These are phyloP conservation scores for Dendrocopos noguchii DNA, from an alignment of 2,113 vertebrate genomes.

Conservation along the genomic window DNA sequence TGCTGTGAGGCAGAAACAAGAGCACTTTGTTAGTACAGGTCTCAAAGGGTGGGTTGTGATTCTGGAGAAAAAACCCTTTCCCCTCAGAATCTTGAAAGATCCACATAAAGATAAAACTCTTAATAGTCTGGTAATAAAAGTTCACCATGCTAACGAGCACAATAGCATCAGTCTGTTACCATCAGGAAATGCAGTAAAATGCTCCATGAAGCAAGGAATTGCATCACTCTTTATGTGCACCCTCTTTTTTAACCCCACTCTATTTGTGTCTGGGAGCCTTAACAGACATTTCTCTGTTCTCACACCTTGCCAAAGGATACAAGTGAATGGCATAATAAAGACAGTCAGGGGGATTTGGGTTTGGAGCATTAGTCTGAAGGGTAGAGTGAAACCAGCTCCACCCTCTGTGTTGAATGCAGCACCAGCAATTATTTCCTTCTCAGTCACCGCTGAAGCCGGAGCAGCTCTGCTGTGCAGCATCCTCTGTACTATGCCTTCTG, in stretches of 20 bases:
- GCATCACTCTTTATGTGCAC: not conserved
- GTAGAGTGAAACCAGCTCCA: not conserved
- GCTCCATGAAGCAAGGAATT: constrained; percentile 11
- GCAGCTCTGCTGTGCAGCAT: not conserved
- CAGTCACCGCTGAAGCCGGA: not conserved
- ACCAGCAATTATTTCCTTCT: not conserved
- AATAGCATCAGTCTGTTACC: constrained; percentile 2
- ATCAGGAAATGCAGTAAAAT: constrained; percentile 12
- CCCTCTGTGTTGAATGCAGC: not conserved
- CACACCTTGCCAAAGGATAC: not conserved
- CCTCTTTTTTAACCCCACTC: not conserved
- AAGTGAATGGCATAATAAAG: not conserved
- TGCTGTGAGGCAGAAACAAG: constrained; percentile 75
- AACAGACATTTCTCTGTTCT: not conserved
- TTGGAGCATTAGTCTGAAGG: not conserved
- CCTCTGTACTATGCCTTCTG: not conserved
- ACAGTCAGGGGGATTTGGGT: accelerated
- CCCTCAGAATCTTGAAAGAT: not conserved
- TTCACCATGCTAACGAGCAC: constrained; percentile 31
- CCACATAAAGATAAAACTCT: not conserved
- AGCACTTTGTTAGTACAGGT: not conserved
- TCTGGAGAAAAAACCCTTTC: not conserved
- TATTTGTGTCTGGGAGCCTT: not conserved
- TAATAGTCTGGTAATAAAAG: not conserved
- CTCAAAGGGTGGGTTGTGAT: not conserved